Conservation (phyloP, 53 echinoderm and acorn worm genomes). For the Echinometra lucunter region DNA sequence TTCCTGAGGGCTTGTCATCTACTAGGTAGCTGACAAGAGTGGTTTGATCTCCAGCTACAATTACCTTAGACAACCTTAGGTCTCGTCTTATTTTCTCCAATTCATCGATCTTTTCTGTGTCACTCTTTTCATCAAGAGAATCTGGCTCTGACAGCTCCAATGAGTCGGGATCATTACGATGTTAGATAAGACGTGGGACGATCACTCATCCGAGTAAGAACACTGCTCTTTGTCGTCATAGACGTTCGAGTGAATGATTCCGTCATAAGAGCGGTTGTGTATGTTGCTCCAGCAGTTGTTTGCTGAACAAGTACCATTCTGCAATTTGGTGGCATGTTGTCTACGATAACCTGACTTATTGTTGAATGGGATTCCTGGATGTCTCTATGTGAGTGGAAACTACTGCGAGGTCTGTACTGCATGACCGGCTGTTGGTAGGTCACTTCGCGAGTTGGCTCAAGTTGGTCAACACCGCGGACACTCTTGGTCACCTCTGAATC, state of each 20-base stretch:
- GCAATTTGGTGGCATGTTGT: constrained; percentile 78
- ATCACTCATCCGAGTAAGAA: constrained; percentile 22
- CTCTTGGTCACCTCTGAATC: constrained; percentile 53
- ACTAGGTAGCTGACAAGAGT: constrained; percentile 76
- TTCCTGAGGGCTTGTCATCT: constrained; percentile 46
- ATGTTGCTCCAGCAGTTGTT: constrained; percentile 74
- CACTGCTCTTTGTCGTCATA: constrained; percentile 44
- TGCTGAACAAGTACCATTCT: constrained; percentile 78
- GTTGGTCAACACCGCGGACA: constrained; percentile 17
- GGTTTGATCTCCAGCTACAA: constrained; percentile 76
- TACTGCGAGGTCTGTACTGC: constrained; percentile 46
- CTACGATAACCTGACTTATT: constrained; percentile 23
- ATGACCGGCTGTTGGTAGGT: constrained; percentile 18
- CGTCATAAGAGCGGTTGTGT: constrained; percentile 76
- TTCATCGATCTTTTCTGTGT: constrained; percentile 65
- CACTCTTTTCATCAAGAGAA: constrained; percentile 68
- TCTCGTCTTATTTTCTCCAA: constrained; percentile 79
- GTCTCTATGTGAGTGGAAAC: constrained; percentile 2
- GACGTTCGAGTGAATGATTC: constrained; percentile 58
- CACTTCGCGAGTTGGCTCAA: constrained; percentile 36
- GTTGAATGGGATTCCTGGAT: constrained; percentile 10
- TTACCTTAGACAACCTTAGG: constrained; percentile 76
- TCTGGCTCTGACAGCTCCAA: constrained; percentile 51
- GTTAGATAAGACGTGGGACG: not conserved
- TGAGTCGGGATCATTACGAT: constrained; percentile 68